Base-by-base conservation (phyloP, 23 tunicate genomes). In the Halocynthia roretzi region DNA sequence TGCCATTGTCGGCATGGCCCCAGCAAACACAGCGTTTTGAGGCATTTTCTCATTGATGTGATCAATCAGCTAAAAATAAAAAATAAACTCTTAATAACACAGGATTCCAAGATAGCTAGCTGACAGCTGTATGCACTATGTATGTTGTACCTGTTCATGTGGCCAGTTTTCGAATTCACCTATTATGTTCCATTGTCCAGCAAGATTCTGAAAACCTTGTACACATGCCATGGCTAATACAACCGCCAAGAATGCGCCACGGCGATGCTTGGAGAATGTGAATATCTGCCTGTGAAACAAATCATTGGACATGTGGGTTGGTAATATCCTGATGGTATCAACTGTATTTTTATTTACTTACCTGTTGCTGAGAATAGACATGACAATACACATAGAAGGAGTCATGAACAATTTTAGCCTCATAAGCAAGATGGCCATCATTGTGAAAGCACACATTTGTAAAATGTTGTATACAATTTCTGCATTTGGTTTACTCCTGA, bases 1-100 rank as follows among this genome's bases (percentile, higher is more conserved):
- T 6, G 99, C 99, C 93, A 87, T 96, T 6, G 99, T 96, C 44
- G 99, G 99, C 99, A 96, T 96, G 21, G 99, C 95, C 51, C 99
- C 99, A 75, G 96, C 99, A 83, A 96, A 96, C 14, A 89, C 99
- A 19, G 96, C 99, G 31, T 85, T 76, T 20, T 70, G 62, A 22
- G 99, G 88, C 48, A 92, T 55, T 52, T 92, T 82, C 53, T 86
- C 87, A 65, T 92, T 92, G 80, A 92, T 86, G 71, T 76, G 78
- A 51, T 76, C 89, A 0, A 92, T 23, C 18, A 92, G 74, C 98
- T 92, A 85, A 18, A 77, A 71, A 57, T 60, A 5, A 54, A 55
- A 48, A 80, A 50, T 14, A 58, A 58, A 58, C n/a, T 58, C 63
- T 14, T n/a, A 14, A 0, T 58, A 58, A 14, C 4, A 14, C 5